Conservation (phyloP, 92 coral and sea anemone genomes). For the Zoanthus solanderi region DNA sequence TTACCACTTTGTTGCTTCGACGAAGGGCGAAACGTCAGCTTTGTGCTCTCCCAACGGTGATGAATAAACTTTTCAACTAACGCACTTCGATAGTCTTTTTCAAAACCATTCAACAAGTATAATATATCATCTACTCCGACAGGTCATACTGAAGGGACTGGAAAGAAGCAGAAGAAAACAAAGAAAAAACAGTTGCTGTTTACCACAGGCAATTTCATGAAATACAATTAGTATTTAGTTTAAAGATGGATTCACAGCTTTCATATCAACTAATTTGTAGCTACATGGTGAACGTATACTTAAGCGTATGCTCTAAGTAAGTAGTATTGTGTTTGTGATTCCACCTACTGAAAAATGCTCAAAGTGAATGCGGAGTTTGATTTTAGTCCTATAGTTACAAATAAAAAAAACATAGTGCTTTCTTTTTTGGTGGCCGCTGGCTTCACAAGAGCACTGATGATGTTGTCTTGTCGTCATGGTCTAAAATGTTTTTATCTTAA, state of each 20-base stretch:
- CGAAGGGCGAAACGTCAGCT: too few species aligned
- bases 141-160: constrained; percentile 38
- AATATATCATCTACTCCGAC: not conserved
- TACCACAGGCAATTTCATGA: constrained; percentile 91
- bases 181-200: constrained; percentile 87
- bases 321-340: too few species aligned
- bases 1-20: too few species aligned
- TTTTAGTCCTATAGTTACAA: too few species aligned
- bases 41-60: too few species aligned
- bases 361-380: too few species aligned
- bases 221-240: constrained; percentile 51
- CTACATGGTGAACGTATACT: not conserved
- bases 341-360: too few species aligned
- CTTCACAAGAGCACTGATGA: not conserved
- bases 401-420: not conserved
- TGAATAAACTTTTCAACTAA: too few species aligned
- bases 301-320: not conserved
- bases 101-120: too few species aligned
- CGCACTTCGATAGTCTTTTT: too few species aligned
- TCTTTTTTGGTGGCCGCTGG: not conserved
- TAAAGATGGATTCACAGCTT: not conserved
- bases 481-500: not conserved
- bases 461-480: not conserved
- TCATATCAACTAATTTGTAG: not conserved
- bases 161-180: constrained; percentile 76